phyloP scores from a whole-genome alignment of 1,140 invertebrate genomes.

The Anagrus nilaparvatae region DNA sequence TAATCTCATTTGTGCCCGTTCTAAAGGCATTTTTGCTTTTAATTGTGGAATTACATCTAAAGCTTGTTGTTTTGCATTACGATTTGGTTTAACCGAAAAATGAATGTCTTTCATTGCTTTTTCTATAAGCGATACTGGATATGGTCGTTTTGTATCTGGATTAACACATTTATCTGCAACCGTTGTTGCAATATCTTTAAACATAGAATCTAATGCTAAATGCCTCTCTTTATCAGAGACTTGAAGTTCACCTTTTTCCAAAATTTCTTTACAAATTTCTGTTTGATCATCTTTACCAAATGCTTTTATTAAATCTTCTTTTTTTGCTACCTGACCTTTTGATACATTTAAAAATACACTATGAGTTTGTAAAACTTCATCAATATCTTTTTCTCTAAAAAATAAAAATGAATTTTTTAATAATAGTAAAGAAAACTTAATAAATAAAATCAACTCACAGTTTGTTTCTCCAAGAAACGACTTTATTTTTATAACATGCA shows the following conservation, averaged over 20 bases:
- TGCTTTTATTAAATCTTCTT: slow-evolving; percentile 87
- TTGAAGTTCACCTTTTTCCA: slow-evolving; percentile 89
- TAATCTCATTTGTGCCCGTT: slow-evolving; percentile 92
- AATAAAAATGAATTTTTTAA: slow-evolving; percentile 1
- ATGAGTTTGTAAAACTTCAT: slow-evolving; percentile 97
- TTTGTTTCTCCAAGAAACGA: slow-evolving; percentile 94
- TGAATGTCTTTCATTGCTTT: slow-evolving; percentile 96
- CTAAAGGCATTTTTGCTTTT: slow-evolving; percentile 78
- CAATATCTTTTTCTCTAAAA: slow-evolving; percentile 93
- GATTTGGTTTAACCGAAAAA: slow-evolving; percentile 91
- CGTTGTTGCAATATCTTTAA: slow-evolving; percentile 91
- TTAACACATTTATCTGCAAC: slow-evolving; percentile 95
- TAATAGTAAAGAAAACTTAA: too few relatives aligned
- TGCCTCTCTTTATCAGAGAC: slow-evolving; percentile 96
- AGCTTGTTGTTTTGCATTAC: slow-evolving; percentile 93
- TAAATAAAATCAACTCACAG: slow-evolving; percentile 54
- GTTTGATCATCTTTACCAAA: slow-evolving; percentile 74
- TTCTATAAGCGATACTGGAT: slow-evolving; percentile 97
- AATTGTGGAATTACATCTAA: slow-evolving; percentile 89
- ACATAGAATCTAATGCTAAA: slow-evolving; percentile 76
- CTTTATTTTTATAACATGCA: slow-evolving; percentile 99
- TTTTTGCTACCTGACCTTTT: slow-evolving; percentile 97
- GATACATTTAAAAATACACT: slow-evolving; percentile 96
- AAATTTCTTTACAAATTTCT: slow-evolving; percentile 84
- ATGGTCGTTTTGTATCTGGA: slow-evolving; percentile 92